phyloP scores from a whole-genome alignment of 1,140 invertebrate genomes.

The Heliconius hewitsoni region DNA sequence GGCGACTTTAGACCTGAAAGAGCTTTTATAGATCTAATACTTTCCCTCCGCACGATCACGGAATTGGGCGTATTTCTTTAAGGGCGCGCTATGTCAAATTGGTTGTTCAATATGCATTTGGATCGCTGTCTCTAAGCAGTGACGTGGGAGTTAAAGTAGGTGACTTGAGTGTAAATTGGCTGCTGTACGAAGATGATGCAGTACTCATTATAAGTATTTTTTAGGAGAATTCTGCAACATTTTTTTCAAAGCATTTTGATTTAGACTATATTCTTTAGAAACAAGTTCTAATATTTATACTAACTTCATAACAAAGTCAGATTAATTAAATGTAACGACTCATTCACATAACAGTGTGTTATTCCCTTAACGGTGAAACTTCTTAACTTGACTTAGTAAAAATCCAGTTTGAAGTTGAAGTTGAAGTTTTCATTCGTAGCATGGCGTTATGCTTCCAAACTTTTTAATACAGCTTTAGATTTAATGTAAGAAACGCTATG shows the following conservation, averaged over 20 bases:
- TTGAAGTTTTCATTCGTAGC: constrained; percentile 6
- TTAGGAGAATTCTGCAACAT: not conserved
- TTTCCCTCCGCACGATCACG: too few relatives aligned
- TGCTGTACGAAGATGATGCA: too few relatives aligned
- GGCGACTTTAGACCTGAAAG: too few relatives aligned
- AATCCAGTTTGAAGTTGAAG: not conserved
- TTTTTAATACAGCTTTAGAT: constrained; percentile 32
- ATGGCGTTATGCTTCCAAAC: constrained; percentile 26
- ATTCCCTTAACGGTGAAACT: constrained; percentile 10
- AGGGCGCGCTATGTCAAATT: too few relatives aligned
- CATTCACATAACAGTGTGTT: constrained; percentile 10
- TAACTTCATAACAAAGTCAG: not conserved
- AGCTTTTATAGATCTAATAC: too few relatives aligned
- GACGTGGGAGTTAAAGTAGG: too few relatives aligned
- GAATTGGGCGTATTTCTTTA: too few relatives aligned
- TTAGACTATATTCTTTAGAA: not conserved
- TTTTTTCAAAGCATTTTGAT: not conserved
- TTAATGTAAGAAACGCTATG: constrained; percentile 25
- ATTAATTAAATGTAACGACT: constrained; percentile 11
- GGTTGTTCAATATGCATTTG: too few relatives aligned
- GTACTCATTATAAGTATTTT: too few relatives aligned
- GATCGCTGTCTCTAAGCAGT: too few relatives aligned
- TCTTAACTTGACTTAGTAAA: constrained; percentile 7
- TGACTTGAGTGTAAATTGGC: too few relatives aligned
- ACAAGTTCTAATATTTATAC: not conserved